phyloP scores from a whole-genome alignment of 2,797 vertebrate species.

The Heliangelus exortis region DNA sequence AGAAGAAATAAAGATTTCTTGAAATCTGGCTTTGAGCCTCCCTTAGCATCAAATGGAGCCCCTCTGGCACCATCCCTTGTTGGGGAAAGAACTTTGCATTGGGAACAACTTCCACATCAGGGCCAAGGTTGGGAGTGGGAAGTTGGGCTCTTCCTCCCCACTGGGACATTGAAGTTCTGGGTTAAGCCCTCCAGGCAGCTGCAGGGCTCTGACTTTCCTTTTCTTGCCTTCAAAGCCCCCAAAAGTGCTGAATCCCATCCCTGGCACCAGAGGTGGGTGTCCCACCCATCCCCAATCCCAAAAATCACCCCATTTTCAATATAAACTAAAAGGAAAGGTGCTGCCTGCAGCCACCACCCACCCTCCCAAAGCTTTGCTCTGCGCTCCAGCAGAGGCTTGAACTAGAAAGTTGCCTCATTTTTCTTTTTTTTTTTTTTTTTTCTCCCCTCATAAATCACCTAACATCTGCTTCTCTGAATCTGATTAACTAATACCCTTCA shows the following conservation, averaged over 20 bases:
- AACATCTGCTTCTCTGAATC: slow-evolving; percentile 75
- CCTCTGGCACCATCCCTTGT: rapidly evolving
- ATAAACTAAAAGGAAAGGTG: rapidly evolving
- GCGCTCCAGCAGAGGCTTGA: background rate
- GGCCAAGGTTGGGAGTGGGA: background rate
- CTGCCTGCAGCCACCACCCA: background rate
- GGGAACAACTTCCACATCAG: background rate
- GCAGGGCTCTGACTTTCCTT: background rate
- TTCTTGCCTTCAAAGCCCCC: background rate
- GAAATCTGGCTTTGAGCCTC: background rate
- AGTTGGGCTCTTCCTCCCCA: rapidly evolving
- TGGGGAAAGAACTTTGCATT: background rate
- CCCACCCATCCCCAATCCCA: background rate
- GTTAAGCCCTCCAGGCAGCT: background rate
- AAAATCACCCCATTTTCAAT: background rate
- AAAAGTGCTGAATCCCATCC: rapidly evolving
- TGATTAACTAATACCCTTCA: slow-evolving; percentile 75
- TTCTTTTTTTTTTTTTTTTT: background rate
- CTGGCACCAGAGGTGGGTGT: background rate
- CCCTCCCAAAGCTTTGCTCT: background rate
- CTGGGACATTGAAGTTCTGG: rapidly evolving
- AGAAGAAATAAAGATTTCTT: rapidly evolving
- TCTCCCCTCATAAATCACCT: slow-evolving; percentile 58
- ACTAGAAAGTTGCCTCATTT: slow-evolving; percentile 52
- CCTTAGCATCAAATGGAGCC: rapidly evolving